phyloP scores from a whole-genome alignment of 1,140 invertebrate species.

The Anastatus disparis region DNA sequence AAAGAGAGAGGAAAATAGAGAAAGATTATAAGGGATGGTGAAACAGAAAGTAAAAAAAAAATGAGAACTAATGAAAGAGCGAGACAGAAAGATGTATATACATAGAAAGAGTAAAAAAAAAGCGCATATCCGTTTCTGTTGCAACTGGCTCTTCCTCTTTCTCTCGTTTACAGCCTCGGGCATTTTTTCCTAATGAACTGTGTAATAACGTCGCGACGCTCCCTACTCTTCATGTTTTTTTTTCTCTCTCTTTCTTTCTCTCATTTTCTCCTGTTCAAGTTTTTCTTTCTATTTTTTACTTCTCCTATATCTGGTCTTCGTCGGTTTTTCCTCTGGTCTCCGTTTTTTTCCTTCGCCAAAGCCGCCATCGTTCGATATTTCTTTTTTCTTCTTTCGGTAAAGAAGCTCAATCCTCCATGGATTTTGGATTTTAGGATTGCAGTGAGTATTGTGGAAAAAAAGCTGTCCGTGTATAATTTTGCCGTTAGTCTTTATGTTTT shows the following conservation, averaged over 20 bases:
- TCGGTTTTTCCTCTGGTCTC: too few species aligned
- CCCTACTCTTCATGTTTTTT: too few species aligned
- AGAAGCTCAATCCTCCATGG: too few species aligned
- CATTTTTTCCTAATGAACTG: conserved; percentile 43
- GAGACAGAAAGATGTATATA: conserved; percentile 7
- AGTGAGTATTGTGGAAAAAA: too few species aligned
- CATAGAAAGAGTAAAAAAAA: conserved; percentile 26
- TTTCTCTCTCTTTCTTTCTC: background rate
- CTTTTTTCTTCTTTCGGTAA: too few species aligned
- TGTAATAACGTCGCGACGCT: conserved; percentile 50
- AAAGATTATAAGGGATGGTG: background rate
- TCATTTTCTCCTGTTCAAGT: background rate
- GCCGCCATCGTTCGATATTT: too few species aligned
- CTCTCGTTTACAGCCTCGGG: conserved; percentile 10
- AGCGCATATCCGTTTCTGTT: conserved; percentile 9
- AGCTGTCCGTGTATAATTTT: too few species aligned
- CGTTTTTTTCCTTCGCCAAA: too few species aligned
- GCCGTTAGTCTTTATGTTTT: too few species aligned
- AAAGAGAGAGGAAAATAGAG: background rate
- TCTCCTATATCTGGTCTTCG: too few species aligned
- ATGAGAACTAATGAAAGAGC: conserved; percentile 27
- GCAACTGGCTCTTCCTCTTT: conserved; percentile 14
- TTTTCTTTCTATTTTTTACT: background rate
- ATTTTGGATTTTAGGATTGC: too few species aligned
- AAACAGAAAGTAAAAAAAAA: conserved; percentile 14